Evolutionary conservation across 1,140 invertebrate species (phyloP), one percentile per base, ranked within the genome.

Genomic region (Aphelenchoides avenae): DNA sequence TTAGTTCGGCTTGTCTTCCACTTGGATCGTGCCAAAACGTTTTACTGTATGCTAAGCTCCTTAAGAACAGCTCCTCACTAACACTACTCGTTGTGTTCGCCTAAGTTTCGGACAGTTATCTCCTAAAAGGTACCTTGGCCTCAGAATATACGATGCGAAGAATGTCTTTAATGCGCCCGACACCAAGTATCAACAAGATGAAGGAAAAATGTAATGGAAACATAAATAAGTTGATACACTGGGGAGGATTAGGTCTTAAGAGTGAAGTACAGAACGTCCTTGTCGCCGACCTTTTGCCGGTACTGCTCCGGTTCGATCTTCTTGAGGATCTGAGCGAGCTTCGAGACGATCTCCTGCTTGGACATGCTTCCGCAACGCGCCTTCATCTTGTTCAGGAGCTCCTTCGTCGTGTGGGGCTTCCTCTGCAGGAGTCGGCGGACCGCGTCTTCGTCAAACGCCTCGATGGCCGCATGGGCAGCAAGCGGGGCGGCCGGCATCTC

Each of bases 341-440:
- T 36, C 22, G 69, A 59, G 7, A 75, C 74, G 31, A 75, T 68
- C 39, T 73, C 57, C 18, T 58, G 34, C 39, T 76, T 68, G 33
- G 41, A 49, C 55, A 71, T 62, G 15, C 66, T 50, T 11, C 54
- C 52, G 34, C 66, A 73, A 24, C 51, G 50, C 11, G 56, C 51
- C 20, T 61, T 70, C 9, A 75, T 52, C 39, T 75, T 75, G 18
- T 34, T 52, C 2, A 73, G 36, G 3, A 73, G 60, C 47, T 73
- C 56, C 40, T 68, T 75, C 3, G 72, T 75, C 2, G 72, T 77
- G 33, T 77, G 68, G 18, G 72, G 72, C 40, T 68, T 71, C 9
- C 62, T 47, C 24, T 68, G 36, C 15, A 75, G 52, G 42, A 71
- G 55, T 33, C 55, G 57, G 5, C 74, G 56, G 15, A 75, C 70